Conservation (phyloP, 2,797 vertebrate species). For the Alectoris magna region DNA sequence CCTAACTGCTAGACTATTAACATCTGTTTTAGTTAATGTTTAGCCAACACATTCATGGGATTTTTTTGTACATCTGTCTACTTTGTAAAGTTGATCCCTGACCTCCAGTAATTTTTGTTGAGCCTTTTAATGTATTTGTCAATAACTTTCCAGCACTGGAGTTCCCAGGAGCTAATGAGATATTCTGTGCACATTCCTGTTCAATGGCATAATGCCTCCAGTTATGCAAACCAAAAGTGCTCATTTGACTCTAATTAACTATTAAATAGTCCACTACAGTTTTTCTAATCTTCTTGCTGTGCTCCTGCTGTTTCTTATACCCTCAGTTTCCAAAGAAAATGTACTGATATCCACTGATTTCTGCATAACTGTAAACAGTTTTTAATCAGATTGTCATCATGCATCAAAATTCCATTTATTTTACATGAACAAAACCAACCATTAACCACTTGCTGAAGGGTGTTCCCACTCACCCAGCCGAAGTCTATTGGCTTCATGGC, state of each 20-base stretch:
- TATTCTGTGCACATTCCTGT: constrained; percentile 1
- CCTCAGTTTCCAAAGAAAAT: constrained; percentile 19
- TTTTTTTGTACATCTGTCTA: neutral
- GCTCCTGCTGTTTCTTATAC: constrained; percentile 37
- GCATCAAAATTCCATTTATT: neutral
- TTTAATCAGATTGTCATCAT: constrained; percentile 33
- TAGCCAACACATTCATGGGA: neutral
- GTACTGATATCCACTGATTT: neutral
- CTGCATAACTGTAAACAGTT: neutral
- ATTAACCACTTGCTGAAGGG: neutral
- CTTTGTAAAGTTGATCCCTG: neutral
- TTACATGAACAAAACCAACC: neutral
- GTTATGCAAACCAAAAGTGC: constrained; percentile 39
- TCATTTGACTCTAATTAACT: constrained; percentile 60
- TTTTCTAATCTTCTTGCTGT: constrained; percentile 30
- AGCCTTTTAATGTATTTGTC: neutral
- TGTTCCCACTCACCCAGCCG: neutral
- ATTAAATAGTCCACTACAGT: constrained; percentile 48
- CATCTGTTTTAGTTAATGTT: neutral
- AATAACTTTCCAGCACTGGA: neutral
- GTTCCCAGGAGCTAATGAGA: constrained; percentile 24
- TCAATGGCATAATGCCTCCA: neutral
- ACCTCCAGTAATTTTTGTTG: neutral
- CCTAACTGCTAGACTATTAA: neutral
- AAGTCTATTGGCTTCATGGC: neutral